Conservation (phyloP, 2,113 vertebrate species). For the Sminthopsis crassicaudata region DNA sequence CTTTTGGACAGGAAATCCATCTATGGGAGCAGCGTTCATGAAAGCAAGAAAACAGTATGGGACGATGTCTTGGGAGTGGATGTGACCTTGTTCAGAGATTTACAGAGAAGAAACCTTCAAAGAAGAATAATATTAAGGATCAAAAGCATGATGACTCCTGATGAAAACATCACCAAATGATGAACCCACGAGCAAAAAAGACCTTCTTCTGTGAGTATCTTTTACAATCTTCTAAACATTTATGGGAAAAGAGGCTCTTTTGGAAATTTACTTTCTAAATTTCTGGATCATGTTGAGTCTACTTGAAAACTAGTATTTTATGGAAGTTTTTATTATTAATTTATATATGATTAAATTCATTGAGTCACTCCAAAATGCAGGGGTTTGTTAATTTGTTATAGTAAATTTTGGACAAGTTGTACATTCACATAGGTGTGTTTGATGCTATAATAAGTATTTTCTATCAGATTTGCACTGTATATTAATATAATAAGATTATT, state of each 20-base stretch:
- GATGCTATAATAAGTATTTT: neutral
- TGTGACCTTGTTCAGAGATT: constrained; percentile 80
- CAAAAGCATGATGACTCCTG: constrained; percentile 85
- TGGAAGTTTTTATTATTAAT: constrained; percentile 47
- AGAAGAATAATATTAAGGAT: constrained; percentile 76
- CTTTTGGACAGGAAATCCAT: constrained; percentile 79
- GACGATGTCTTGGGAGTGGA: constrained; percentile 75
- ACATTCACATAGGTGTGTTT: constrained; percentile 21
- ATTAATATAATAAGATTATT: neutral
- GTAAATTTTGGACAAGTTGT: constrained; percentile 59
- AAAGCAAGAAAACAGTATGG: constrained; percentile 75
- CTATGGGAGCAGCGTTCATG: constrained; percentile 61
- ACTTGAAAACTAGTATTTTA: constrained; percentile 58
- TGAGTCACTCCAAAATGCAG: constrained; percentile 58
- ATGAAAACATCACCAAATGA: constrained; percentile 85
- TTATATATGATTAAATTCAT: constrained; percentile 67
- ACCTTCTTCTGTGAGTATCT: constrained; percentile 86
- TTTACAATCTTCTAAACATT: constrained; percentile 40
- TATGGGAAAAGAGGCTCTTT: neutral
- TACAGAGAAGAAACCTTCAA: constrained; percentile 70
- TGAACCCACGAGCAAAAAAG: constrained; percentile 86
- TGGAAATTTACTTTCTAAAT: constrained; percentile 45
- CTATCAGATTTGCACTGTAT: constrained; percentile 28
- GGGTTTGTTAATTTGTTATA: constrained; percentile 50
- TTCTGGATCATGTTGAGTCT: constrained; percentile 21